Evolutionary conservation across 2,888 invertebrate species (phyloP), one percentile per base, ranked within the genome.

Genomic region (Harpagoxenus sublaevis): DNA sequence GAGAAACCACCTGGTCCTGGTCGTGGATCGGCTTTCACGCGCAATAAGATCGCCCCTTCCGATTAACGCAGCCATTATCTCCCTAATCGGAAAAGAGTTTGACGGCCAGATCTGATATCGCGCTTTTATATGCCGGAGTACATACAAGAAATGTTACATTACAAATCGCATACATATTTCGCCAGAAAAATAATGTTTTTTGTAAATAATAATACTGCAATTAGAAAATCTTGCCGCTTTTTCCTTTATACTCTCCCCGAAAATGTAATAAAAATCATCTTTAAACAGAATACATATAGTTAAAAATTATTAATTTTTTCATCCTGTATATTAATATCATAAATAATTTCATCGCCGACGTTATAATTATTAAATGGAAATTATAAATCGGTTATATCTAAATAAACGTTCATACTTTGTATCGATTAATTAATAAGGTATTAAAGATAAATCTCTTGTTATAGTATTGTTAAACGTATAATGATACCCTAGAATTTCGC

Each of bases 31-130:
- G 92, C 94, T 94, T 94, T 94, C 93, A 94, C 94, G 93, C 94
- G 93, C 94, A 94, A 94, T 91, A 92, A 94, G 94, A 94, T 94
- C 94, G 93, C 89, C 90, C 91, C 79, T 89, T 86, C 88, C 94
- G 94, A 94, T 94, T 93, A 93, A 90, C 87, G 84, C 77, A 86
- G 66, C 92, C 85, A 94, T 93, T 94, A 94, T 94, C 94, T 92
- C 90, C 90, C 90, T 94, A 94, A 94, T 94, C 94, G 92, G 89
- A 90, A 91, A 93, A 94, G 94, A 94, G 94, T 94, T 94, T 86
- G 89, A 91, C 85, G 85, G 74, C 86, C 23, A 77, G 65, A 65
- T 57, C 23, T 65, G 57, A 84, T 31, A 28, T 28, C 42, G n/a
- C 28, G 12, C 15, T 31, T 45, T 62, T 62, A 81, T 9, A 48